Evolutionary conservation across 2,113 vertebrate genomes (phyloP), one percentile per base, ranked within the genome.

Genomic region (Amia ocellicauda): DNA sequence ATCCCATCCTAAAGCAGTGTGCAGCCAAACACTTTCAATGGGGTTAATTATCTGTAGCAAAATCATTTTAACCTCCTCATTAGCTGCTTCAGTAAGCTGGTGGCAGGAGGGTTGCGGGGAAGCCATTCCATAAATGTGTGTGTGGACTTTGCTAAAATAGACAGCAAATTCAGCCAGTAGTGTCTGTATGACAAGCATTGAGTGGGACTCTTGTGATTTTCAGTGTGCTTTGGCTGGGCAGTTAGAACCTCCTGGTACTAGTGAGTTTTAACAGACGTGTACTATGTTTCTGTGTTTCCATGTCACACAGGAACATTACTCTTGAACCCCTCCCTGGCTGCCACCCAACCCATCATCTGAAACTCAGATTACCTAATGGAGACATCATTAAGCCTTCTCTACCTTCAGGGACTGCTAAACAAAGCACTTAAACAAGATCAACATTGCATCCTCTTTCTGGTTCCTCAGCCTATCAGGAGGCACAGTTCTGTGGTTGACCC

Each of bases 1-100:
- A 14, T 23, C 8, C 7, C 5, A 17, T 51, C 49, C 8, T 51
- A 8, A 2, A 51, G 7, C 1, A 3, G 20, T 22, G 16, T 19
- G 7, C 22, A 53, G 20, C 9, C 10, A 54, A 22, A 54, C 22
- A 11, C 51, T 20, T 8, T 54, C 51, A 27, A 54, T 13, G 51
- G n/a, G 51, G 22, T 54, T 54, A 54, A 54, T 54, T 24, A 54
- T 27, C 22, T 54, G 51, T 19, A 54, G 2, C 3, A 54, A 23
- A 54, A 54, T 9, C 51, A n/a, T 14, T 24, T 53, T 53, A 16
- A 53, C 8, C 5, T 19, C 51, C 51, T 26, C 51, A 20, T 53
- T 27, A 54, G 51, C 20, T 54, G 51, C 51, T 54, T 10, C 5
- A 22, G 22, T 22, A 16, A 54, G 51, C 51, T 11, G 20, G 7